Percentiles rank a stretch among this genome's conserved stretches.
Evolutionary conservation across 2,888 invertebrate genomes (phyloP).

Genomic region (Hemistola chrysoprasaria): DNA sequence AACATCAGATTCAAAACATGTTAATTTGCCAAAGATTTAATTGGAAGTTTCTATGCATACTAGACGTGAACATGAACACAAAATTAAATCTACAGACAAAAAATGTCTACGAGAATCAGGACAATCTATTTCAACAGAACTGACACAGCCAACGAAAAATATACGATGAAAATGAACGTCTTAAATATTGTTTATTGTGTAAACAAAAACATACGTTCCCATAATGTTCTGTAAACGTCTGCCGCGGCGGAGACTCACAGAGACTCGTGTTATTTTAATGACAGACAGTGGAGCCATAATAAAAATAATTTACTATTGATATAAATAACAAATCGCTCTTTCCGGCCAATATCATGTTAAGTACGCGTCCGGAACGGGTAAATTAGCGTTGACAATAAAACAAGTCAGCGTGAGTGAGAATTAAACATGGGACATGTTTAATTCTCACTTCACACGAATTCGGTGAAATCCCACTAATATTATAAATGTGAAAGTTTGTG

Average conservation of each 20-base stretch:
- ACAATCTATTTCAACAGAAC: slow-evolving; percentile 39
- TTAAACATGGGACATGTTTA: too few species aligned
- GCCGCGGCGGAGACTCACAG: slow-evolving; percentile 26
- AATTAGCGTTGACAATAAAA: slow-evolving; percentile 31
- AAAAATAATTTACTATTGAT: slow-evolving; percentile 48
- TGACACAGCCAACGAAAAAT: slow-evolving; percentile 33
- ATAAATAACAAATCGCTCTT: slow-evolving; percentile 50
- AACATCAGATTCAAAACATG: too few species aligned
- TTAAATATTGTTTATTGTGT: slow-evolving; percentile 49
- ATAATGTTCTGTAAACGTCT: slow-evolving; percentile 27
- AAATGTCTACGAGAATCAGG: slow-evolving; percentile 33
- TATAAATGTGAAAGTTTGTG: too few species aligned
- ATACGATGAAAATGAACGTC: slow-evolving; percentile 39
- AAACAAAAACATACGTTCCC: slow-evolving; percentile 36
- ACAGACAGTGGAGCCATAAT: slow-evolving; percentile 33
- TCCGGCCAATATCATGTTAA: slow-evolving; percentile 43
- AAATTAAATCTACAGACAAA: slow-evolving; percentile 9
- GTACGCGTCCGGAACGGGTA: slow-evolving; percentile 37
- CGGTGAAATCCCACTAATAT: too few species aligned
- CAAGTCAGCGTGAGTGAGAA: too few species aligned
- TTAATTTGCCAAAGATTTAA: too few species aligned
- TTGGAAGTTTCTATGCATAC: slow-evolving; percentile 10
- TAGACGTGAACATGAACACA: slow-evolving; percentile 14
- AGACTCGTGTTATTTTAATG: slow-evolving; percentile 43
- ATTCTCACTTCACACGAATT: too few species aligned